Base-by-base conservation (phyloP, 1,140 invertebrate genomes). In the Vanessa tameamea region DNA sequence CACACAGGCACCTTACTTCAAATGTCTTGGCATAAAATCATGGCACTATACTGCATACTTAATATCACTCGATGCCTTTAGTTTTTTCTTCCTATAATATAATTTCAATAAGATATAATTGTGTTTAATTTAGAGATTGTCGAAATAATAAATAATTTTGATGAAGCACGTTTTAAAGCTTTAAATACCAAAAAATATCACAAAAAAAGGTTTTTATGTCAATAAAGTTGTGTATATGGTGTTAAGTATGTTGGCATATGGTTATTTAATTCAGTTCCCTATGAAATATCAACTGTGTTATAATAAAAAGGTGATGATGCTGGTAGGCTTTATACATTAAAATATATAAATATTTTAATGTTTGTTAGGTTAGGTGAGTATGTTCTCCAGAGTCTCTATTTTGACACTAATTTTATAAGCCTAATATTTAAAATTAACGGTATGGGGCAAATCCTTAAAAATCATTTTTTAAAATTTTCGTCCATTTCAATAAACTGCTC, bases 1-100 rank as follows among this genome's bases (percentile, higher is more conserved):
- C 90, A 92, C 88, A 87, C 85, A 89, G 87, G 88, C 88, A 87
- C 87, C 87, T 90, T 89, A 89, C 75, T 78, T 86, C 79, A 79
- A 77, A 81, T 83, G 78, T 85, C 83, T 89, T 89, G 87, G 86
- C 87, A 85, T 86, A 83, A 76, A 79, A 79, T 81, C 79, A 91
- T 91, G 88, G 88, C 90, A 92, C 88, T 74, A 76, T 64, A 78
- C 80, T 75, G 80, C 78, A 80, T 53, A 80, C 51, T 72, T 64
- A 77, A 72, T 72, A 77, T 72, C 69, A 76, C 69, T 82, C 75
- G 57, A 80, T 81, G 73, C 77, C 75, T 50, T 72, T 47, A n/a
- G 47, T 48, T 64, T 64, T 61, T 61, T 61, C 57, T 26, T 61
- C 57, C 57, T 64, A 64, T 47, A 43, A 47, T 69, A 59, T 23